Percentiles rank a stretch among this genome's conserved stretches.
These are phyloP conservation scores for Perca flavescens DNA, from an alignment of 2,113 vertebrate species.

Conservation along the genomic window DNA sequence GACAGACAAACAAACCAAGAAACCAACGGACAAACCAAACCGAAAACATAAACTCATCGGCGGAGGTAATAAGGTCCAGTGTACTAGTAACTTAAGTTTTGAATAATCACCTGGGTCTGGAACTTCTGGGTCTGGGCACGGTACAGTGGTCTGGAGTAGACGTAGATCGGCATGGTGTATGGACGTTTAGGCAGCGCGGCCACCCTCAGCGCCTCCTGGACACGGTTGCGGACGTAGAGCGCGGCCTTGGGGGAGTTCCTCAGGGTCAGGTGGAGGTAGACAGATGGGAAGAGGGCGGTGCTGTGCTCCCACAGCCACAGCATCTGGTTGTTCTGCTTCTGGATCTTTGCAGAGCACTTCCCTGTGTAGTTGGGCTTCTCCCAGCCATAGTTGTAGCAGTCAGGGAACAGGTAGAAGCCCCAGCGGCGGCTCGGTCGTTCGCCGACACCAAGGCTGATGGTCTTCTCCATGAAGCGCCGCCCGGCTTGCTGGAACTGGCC, in stretches of 20 bases:
- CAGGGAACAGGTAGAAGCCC: slow-evolving; percentile 96
- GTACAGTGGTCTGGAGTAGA: slow-evolving; percentile 88
- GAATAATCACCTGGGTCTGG: slow-evolving; percentile 64
- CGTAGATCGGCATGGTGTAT: slow-evolving; percentile 84
- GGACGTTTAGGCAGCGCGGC: slow-evolving; percentile 77
- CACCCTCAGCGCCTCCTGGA: slow-evolving; percentile 92
- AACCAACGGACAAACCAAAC: no score
- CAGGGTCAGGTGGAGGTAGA: slow-evolving; percentile 88
- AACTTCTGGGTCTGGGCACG: slow-evolving; percentile 73
- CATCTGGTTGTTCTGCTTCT: slow-evolving; percentile 88
- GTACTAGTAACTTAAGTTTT: background rate
- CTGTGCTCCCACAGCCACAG: slow-evolving; percentile 93
- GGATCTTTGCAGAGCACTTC: slow-evolving; percentile 86
- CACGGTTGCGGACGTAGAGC: slow-evolving; percentile 90
- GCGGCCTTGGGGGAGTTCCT: slow-evolving; percentile 83
- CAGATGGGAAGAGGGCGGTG: slow-evolving; percentile 92
- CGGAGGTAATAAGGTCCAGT: no score
- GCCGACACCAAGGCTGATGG: slow-evolving; percentile 65
- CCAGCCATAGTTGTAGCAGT: slow-evolving; percentile 94
- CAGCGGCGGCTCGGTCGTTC: slow-evolving; percentile 89
- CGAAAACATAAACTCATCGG: background rate
- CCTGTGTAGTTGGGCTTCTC: slow-evolving; percentile 87
- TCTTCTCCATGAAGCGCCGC: slow-evolving; percentile 78
- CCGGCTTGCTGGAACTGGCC: slow-evolving; percentile 74
- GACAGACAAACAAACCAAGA: no score